Evolutionary conservation across 2,797 vertebrate species (phyloP).

Genomic region (Phataginus tricuspis): DNA sequence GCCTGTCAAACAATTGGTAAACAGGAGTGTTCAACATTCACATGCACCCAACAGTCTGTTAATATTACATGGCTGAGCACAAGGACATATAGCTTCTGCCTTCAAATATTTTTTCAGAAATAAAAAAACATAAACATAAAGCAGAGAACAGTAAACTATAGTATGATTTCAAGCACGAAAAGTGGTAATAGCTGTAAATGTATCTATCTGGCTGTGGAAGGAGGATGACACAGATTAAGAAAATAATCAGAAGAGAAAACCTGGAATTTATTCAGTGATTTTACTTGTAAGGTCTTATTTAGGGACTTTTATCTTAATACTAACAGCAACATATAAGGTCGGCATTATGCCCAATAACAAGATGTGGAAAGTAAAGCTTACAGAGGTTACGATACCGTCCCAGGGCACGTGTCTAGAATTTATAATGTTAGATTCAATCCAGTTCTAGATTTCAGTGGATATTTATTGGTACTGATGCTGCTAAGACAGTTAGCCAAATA

Average conservation of each 20-base stretch:
- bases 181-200: not conserved
- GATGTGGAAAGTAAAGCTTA: not conserved
- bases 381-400: not conserved
- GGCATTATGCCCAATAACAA: not conserved
- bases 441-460: not conserved
- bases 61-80: not conserved
- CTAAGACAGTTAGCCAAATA: constrained; percentile 2
- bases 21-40: not conserved
- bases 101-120: not conserved
- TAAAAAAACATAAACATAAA: not conserved
- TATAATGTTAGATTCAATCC: not conserved
- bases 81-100: not conserved
- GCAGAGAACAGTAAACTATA: not conserved
- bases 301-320: not conserved
- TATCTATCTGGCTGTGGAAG: not conserved
- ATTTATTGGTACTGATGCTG: not conserved
- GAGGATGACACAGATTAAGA: not conserved
- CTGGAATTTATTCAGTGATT: not conserved
- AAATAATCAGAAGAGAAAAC: not conserved
- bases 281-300: not conserved
- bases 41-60: not conserved
- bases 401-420: not conserved
- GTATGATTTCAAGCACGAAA: not conserved
- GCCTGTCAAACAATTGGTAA: not conserved
- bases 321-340: not conserved